Evolutionary conservation across 64 coral and sea anemone genomes (phyloP), one percentile per base, ranked within the genome.

Genomic region (Pocillopora damicornis): DNA sequence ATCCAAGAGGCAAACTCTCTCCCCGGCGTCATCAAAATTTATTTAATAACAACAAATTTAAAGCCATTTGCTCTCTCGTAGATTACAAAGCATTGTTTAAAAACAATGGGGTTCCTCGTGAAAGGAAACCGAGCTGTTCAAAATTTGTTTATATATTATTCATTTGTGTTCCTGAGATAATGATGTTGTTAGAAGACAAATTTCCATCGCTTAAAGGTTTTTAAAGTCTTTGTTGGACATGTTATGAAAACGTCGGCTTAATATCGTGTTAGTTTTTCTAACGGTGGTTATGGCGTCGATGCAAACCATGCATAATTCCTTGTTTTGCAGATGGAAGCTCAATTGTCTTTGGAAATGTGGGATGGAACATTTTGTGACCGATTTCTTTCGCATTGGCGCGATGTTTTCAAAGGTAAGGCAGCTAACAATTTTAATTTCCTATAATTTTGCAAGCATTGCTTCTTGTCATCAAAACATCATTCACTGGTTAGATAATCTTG

Each of bases 81-180:
- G 75, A 79, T 79, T 78, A 61, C 17, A 59, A 26, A 11, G 20
- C 56, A 79, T 79, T 79, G 77, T 79, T 79, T 5, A 13, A 56
- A 30, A 30, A 61, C 77, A 34, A 79, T 60, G 38, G 58, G 56
- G 30, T 9, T 60, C 58, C 77, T 15, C 38, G 26, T 60, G 25
- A 78, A 79, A 79, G 56, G 57, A 79, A 60, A 60, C 51, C 77
- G 77, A 58, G 60, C 51, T 22, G n/a, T 15, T 60, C 20, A 30
- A 60, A 7, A 79, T 79, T 79, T 79, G 58, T 79, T 60, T 60
- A 60, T 59, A 60, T 79, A 60, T 79, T 79, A 77, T 77, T 79
- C 18, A 79, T 79, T 60, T 79, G 56, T 15, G 77, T 79, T 61
- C 30, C 60, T 79, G 20, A 4, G 7, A 51, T 51, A 60, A 51